Base-by-base conservation (phyloP, 2,888 invertebrate genomes). In the Arctia plantaginis region DNA sequence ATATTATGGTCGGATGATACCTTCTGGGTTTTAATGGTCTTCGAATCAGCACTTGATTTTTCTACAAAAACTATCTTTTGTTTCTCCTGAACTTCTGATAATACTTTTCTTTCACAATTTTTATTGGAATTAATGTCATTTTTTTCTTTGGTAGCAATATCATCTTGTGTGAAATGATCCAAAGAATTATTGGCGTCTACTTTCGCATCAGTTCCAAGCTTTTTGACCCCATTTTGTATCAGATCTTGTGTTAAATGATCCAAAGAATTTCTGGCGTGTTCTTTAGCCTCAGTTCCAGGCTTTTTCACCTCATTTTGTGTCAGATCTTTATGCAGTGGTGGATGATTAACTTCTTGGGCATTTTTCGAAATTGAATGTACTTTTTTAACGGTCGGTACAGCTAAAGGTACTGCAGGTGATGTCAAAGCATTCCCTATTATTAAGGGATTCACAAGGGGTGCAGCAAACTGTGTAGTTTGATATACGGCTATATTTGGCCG, bases 61-160 rank as follows among this genome's bases (percentile, higher is more conserved):
- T 83, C 78, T 12, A 77, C 77, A 69, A 84, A 79, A 71, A 33
- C 33, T 12, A 75, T 30, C 64, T 82, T 83, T 44, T 86, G 83
- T 78, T 88, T 91, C 75, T 91, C 91, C 83, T 92, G 92, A n/a
- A 92, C 90, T 82, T 91, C 88, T 13, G 89, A 90, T 39, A 92
- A 78, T 27, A 90, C 89, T 85, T 90, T 93, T 75, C 86, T 85
- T 77, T 90, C 89, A 71, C 75, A 71, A 44, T 74, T 86, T 75
- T 88, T 89, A 65, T 76, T 84, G 12, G 67, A 74, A 76, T 86
- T 88, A 10, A 82, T 74, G 73, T 87, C 84, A 6, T 74, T 39
- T 47, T 71, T 71, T 62, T 80, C 81, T 41, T 80, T 79, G 35
- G 80, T 78, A 0, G 23, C 55, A 44, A 39, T 35, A 71, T 77